Base-by-base conservation (phyloP, 2,888 invertebrate species). In the Leptinotarsa rubiginosa region DNA sequence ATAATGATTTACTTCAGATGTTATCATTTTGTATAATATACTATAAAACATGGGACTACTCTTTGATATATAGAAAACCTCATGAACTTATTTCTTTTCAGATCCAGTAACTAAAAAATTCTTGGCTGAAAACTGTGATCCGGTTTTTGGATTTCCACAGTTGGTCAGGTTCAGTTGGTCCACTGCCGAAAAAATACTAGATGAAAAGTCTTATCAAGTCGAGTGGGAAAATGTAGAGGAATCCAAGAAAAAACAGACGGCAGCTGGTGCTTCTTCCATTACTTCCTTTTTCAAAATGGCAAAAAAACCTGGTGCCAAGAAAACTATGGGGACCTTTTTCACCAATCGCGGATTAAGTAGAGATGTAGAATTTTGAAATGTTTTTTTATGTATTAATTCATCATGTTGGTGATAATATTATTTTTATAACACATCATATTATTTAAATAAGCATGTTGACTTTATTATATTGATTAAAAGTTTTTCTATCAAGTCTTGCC, bases 151-250 rank as follows among this genome's bases (percentile, higher is more conserved):
- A 0, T 99, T 94, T 87, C 96, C 98, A 0, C 92, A 94, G 70
- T 89, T 99, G 20, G 98, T 99, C 0, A 90, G 99, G 76, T 98
- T 99, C 87, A 97, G 98, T 86, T 99, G 99, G 99, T 97, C 98
- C 0, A 99, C 99, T 0, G 95, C 98, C 0, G 93, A 93, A 75
- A 92, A 92, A 65, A 92, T 96, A 80, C 87, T 99, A 16, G 91
- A 95, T 77, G 92, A 93, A 5, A 91, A 92, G 69, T 95, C 95
- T 0, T 91, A 92, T 20, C 87, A 89, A 13, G 93, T 94, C 65
- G 93, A 93, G 72, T 93, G 95, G 90, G 95, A 93, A 85, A 91
- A 93, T 75, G 86, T 90, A 50, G 75, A 80, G 64, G 87, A 31
- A 41, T 65, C 77, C 22, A 85, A 80, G 16, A 79, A 78, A 62